Percentiles rank a stretch among this genome's conserved stretches.
phyloP scores from a whole-genome alignment of 2,113 vertebrate species.

The Psammodynastes pulverulentus region DNA sequence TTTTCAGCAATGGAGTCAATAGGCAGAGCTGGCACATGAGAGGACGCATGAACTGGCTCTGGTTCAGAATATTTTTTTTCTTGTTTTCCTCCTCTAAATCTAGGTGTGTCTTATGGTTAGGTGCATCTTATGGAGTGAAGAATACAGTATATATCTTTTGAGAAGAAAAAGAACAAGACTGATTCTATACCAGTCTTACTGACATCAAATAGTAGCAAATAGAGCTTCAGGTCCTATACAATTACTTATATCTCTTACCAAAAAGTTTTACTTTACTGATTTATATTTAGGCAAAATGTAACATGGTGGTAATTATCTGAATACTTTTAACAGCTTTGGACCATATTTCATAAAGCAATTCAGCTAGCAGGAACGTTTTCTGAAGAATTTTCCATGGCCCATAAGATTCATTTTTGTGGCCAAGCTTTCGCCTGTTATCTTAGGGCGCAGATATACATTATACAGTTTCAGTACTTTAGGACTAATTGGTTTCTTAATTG shows the following conservation, averaged over 20 bases:
- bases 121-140: too few species aligned
- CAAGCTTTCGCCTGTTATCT: neutral
- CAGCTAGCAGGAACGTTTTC: neutral
- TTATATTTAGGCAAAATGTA: neutral
- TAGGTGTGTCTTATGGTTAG: too few species aligned
- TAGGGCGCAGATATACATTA: neutral
- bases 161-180: too few species aligned
- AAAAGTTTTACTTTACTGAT: neutral
- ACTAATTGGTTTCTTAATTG: constrained; percentile 1
- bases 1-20: too few species aligned
- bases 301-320: neutral
- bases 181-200: neutral
- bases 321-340: neutral
- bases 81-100: too few species aligned
- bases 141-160: neutral
- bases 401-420: neutral
- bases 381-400: neutral
- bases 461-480: neutral
- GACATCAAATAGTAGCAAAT: neutral
- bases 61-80: too few species aligned
- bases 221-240: neutral
- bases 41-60: too few species aligned
- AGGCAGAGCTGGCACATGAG: too few species aligned
- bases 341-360: neutral
- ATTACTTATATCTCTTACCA: neutral